A percentile compares a stretch with the other conserved stretches of the same genome.
Conservation (phyloP, 2,797 vertebrate species). For the Cyprinodon diabolis region DNA sequence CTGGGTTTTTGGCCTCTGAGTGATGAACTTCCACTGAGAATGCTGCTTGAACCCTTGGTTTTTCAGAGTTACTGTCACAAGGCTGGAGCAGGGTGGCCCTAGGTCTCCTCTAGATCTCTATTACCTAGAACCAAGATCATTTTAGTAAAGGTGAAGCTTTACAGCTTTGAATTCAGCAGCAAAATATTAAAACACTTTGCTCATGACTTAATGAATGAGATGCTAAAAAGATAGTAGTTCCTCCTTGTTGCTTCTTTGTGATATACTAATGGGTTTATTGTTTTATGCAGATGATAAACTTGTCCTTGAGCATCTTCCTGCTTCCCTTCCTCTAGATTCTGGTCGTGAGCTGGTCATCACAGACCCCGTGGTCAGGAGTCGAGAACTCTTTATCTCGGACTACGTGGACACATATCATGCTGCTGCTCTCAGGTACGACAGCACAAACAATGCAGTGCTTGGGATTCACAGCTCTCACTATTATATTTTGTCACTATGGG, state of each 20-base stretch:
- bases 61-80: slow-evolving; percentile 69
- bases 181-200: slow-evolving; percentile 44
- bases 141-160: slow-evolving; percentile 34
- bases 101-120: slow-evolving; percentile 53
- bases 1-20: neutral
- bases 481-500: neutral
- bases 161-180: slow-evolving; percentile 56
- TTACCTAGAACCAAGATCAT: slow-evolving; percentile 55
- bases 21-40: neutral
- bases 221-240: slow-evolving; percentile 7
- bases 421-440: slow-evolving; percentile 93
- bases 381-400: slow-evolving; percentile 99
- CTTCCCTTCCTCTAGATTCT: slow-evolving; percentile 84
- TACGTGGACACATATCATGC: slow-evolving; percentile 99
- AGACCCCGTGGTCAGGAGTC: slow-evolving; percentile 96
- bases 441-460: neutral
- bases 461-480: neutral
- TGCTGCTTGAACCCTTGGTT: slow-evolving; percentile 43
- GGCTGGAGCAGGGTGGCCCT: slow-evolving; percentile 42
- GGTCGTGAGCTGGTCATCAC: slow-evolving; percentile 97
- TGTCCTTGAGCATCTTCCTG: neutral
- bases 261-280: neutral
- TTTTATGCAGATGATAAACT: neutral
- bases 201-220: slow-evolving; percentile 42
- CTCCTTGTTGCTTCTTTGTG: slow-evolving; percentile 12